phyloP scores from a whole-genome alignment of 2,888 invertebrate species.

The Pecten maximus region DNA sequence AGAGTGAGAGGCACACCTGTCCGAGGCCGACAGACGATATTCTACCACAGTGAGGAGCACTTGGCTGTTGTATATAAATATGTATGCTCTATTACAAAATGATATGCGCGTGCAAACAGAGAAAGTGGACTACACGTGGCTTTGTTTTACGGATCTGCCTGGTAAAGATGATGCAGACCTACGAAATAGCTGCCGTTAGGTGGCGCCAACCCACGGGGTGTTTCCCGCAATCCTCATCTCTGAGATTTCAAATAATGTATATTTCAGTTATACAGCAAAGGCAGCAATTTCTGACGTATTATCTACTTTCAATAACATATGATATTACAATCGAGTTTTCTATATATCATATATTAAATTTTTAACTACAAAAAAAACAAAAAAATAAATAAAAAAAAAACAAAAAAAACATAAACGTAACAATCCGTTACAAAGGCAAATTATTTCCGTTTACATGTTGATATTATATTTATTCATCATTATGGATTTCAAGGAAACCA shows the following conservation, averaged over 20 bases:
- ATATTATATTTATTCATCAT: too few species aligned
- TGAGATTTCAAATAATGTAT: neutral
- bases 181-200: neutral
- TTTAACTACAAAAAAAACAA: too few species aligned
- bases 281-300: neutral
- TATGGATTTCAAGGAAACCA: too few species aligned
- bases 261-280: neutral
- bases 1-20: neutral
- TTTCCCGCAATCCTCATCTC: neutral
- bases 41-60: neutral
- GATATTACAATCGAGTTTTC: too few species aligned
- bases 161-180: neutral
- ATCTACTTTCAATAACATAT: too few species aligned
- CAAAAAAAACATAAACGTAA: too few species aligned
- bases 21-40: neutral
- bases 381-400: too few species aligned
- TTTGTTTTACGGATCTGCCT: neutral
- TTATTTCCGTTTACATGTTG: too few species aligned
- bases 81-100: constrained; percentile 20
- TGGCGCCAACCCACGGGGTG: neutral
- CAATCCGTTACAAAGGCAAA: too few species aligned
- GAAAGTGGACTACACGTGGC: neutral
- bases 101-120: neutral
- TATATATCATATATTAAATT: too few species aligned
- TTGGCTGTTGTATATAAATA: neutral